Evolutionary conservation across 2,113 vertebrate genomes (phyloP).

Genomic region (Clarias gariepinus): DNA sequence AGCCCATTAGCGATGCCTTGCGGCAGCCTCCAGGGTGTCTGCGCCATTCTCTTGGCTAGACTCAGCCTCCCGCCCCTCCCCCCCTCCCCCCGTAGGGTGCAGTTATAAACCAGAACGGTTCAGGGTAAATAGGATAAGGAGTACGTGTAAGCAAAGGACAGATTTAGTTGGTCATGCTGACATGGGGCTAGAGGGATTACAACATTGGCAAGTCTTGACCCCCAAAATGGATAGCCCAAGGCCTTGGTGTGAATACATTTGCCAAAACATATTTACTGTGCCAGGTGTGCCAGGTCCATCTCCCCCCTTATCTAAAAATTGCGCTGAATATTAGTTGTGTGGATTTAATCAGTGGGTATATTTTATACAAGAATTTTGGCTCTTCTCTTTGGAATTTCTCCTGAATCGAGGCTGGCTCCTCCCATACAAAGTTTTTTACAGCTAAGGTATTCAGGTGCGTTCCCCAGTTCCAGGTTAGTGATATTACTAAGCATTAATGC

Average conservation of each 20-base stretch:
- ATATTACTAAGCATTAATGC: conserved; percentile 34
- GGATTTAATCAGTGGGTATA: background rate
- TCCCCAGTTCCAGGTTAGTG: conserved; percentile 1
- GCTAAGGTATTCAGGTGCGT: conserved; percentile 19
- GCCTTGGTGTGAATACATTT: background rate
- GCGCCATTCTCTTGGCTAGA: conserved; percentile 54
- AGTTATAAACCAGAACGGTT: conserved; percentile 40
- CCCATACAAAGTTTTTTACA: conserved; percentile 15
- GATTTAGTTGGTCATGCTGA: conserved; percentile 68
- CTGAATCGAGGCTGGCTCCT: background rate
- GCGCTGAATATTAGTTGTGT: background rate
- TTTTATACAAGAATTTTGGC: background rate
- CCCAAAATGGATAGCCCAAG: conserved; percentile 48
- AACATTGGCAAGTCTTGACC: conserved; percentile 54
- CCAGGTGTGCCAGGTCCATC: no score
- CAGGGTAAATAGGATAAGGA: conserved; percentile 53
- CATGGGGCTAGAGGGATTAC: conserved; percentile 47
- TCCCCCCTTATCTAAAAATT: background rate
- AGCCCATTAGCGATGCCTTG: conserved; percentile 59
- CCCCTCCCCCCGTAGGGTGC: conserved; percentile 38
- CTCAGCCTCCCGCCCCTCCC: conserved; percentile 2
- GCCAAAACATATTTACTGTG: conserved; percentile 8
- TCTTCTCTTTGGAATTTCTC: background rate
- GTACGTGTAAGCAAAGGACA: conserved; percentile 47
- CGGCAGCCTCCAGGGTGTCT: conserved; percentile 49